A percentile compares a stretch with the other conserved stretches of the same genome.
phyloP scores from a whole-genome alignment of 2,113 vertebrate species.

The Serinus canaria region DNA sequence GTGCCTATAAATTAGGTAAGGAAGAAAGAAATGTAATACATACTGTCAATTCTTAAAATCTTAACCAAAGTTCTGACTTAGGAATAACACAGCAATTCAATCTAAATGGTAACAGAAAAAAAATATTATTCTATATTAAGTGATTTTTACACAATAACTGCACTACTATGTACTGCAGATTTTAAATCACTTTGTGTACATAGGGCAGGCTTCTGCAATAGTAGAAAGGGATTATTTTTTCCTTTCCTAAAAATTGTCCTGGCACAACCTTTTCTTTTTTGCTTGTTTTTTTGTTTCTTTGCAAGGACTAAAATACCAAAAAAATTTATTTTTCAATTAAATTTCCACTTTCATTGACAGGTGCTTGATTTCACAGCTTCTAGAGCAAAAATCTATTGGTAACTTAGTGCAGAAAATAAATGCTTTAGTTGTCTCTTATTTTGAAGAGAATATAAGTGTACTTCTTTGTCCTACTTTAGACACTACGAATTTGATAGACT shows the following conservation, averaged over 20 bases:
- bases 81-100: background rate
- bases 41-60: background rate
- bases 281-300: background rate
- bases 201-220: background rate
- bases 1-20: background rate
- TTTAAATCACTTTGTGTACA: background rate
- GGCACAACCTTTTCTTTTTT: background rate
- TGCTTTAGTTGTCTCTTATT: background rate
- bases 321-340: background rate
- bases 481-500: background rate
- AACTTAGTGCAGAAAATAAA: background rate
- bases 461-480: background rate
- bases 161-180: background rate
- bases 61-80: background rate
- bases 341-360: background rate
- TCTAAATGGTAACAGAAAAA: background rate
- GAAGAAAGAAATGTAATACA: background rate
- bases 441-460: background rate
- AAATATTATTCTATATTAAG: background rate
- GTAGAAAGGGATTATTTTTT: background rate
- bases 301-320: background rate
- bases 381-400: background rate
- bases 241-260: background rate
- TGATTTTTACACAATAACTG: background rate
- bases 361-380: background rate